These are phyloP conservation scores for Oscheius sp. DNA, from an alignment of 2,888 invertebrate species.

Conservation along the genomic window DNA sequence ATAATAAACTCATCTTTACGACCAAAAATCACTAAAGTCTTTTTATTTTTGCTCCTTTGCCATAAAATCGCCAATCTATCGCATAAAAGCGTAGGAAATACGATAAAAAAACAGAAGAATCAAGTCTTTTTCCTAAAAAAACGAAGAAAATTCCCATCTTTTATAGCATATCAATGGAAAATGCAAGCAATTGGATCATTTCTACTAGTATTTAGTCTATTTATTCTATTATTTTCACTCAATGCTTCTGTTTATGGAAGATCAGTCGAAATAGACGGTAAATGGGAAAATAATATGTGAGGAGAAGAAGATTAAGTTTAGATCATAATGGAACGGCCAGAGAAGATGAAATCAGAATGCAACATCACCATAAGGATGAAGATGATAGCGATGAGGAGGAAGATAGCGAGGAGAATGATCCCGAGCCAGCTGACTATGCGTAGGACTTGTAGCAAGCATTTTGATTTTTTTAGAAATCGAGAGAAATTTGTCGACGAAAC, in stretches of 20 bases:
- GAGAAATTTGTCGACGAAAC: constrained; percentile 26
- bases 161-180: not conserved
- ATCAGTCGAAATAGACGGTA: not conserved
- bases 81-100: not conserved
- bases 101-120: not conserved
- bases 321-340: not conserved
- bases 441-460: not conserved
- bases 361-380: constrained; percentile 2
- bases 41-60: no score
- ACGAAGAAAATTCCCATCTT: not conserved
- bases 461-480: not conserved
- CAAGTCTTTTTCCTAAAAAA: not conserved
- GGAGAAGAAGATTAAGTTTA: not conserved
- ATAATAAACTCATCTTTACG: no score
- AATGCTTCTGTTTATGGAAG: not conserved
- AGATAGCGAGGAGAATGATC: constrained; percentile 33
- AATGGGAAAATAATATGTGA: not conserved
- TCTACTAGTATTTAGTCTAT: constrained; percentile 30
- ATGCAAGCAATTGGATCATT: not conserved
- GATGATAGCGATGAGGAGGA: constrained; percentile 28
- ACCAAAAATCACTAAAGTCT: no score
- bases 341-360: not conserved
- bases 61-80: no score
- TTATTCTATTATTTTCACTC: constrained; percentile 25
- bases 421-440: not conserved